phyloP scores from a whole-genome alignment of 2,888 invertebrate species.

The Pristionchus arcanus region DNA sequence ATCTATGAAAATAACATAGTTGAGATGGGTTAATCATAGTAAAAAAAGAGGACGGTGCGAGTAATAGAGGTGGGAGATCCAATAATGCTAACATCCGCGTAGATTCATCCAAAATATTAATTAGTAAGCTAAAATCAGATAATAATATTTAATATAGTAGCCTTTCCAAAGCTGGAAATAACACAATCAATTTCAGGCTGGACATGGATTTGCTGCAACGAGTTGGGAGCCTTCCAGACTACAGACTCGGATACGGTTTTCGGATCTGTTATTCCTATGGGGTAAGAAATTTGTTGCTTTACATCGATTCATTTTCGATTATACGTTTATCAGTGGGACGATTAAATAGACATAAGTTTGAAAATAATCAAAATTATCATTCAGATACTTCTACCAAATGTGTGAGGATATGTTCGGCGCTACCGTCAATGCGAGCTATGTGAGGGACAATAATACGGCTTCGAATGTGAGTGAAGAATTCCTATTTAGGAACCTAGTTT shows the following conservation, averaged over 20 bases:
- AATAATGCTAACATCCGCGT: not conserved
- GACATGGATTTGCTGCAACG: constrained; percentile 75
- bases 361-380: constrained; percentile 19
- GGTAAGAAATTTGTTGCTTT: constrained; percentile 56
- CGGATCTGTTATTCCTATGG: constrained; percentile 66
- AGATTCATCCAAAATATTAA: not conserved
- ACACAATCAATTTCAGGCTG: constrained; percentile 65
- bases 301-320: not conserved
- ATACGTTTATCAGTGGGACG: too few species aligned
- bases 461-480: not conserved
- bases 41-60: too few species aligned
- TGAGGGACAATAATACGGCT: constrained; percentile 6
- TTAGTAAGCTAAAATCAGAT: not conserved
- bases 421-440: constrained; percentile 58
- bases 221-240: constrained; percentile 72
- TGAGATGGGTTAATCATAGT: too few species aligned
- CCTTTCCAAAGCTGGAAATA: too few species aligned
- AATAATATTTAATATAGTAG: too few species aligned
- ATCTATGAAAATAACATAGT: too few species aligned
- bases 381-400: constrained; percentile 69
- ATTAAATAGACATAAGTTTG: too few species aligned
- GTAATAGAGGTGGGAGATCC: not conserved
- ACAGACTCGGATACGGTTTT: constrained; percentile 72
- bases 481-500: too few species aligned
- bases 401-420: constrained; percentile 70